A percentile compares a stretch with the other conserved stretches of the same genome.
These are phyloP conservation scores for Phoebastria nigripes DNA, from an alignment of 2,797 vertebrate genomes.

Conservation along the genomic window DNA sequence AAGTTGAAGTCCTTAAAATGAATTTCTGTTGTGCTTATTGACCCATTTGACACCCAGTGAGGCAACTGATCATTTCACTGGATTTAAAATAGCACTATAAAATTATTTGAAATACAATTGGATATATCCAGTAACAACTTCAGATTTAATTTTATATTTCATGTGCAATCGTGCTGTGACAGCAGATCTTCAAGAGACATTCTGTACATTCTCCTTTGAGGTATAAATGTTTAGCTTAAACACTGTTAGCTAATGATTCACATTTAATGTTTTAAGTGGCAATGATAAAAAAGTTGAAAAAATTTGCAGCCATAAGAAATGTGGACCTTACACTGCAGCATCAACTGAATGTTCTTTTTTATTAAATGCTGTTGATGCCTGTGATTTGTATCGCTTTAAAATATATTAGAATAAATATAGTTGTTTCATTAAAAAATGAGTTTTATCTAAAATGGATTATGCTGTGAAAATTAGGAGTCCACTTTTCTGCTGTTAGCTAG, in stretches of 20 bases:
- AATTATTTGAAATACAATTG: background rate
- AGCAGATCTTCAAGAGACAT: background rate
- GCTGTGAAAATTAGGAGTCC: background rate
- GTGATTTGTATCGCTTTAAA: background rate
- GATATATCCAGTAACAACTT: background rate
- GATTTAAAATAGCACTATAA: background rate
- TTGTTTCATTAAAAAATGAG: background rate
- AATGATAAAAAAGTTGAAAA: background rate
- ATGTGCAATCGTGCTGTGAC: background rate
- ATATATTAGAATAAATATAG: background rate
- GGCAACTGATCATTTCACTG: background rate
- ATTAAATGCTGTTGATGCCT: background rate
- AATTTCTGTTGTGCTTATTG: background rate
- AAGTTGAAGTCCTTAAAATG: background rate
- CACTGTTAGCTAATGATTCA: background rate
- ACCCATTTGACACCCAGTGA: background rate
- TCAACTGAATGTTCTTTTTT: background rate
- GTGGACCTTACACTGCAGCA: background rate
- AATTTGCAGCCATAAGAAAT: background rate
- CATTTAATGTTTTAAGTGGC: background rate
- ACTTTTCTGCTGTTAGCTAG: background rate
- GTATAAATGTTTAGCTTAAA: background rate
- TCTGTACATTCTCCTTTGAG: background rate
- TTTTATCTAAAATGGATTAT: background rate
- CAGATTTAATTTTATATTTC: background rate